A percentile compares a stretch with the other conserved stretches of the same genome.
These are phyloP conservation scores for Salvator merianae DNA, from an alignment of 2,113 vertebrate genomes.

Conservation along the genomic window DNA sequence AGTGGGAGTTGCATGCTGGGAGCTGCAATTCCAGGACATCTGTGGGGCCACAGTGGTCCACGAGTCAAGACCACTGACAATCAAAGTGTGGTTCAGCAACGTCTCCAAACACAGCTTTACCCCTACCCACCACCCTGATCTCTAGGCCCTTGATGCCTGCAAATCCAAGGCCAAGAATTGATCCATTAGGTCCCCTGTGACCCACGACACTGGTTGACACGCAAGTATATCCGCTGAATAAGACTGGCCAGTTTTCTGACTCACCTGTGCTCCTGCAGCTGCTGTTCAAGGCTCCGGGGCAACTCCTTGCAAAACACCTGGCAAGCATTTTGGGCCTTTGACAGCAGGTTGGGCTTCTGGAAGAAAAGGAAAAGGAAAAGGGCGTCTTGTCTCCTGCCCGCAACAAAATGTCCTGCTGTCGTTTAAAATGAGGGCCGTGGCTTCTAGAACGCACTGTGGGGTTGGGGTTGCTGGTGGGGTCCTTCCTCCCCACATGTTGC, in stretches of 20 bases:
- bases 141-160: not conserved
- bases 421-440: not conserved
- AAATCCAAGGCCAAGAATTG: not conserved
- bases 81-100: no score
- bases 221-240: not conserved
- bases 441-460: not conserved
- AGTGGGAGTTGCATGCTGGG: no score
- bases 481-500: not conserved
- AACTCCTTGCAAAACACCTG: conserved; percentile 93
- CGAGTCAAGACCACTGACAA: no score
- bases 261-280: conserved; percentile 97
- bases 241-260: not conserved
- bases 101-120: no score
- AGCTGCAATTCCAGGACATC: no score
- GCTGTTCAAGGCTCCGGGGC: conserved; percentile 94
- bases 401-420: no score
- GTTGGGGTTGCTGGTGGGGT: no score
- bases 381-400: no score
- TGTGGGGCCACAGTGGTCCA: no score
- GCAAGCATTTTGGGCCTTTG: conserved; percentile 89
- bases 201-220: no score
- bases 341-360: conserved; percentile 84
- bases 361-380: conserved; percentile 11
- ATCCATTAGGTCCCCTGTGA: not conserved
- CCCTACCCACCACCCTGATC: not conserved